Evolutionary conservation across 2,888 invertebrate genomes (phyloP).

Genomic region (Alsophila aescularia): DNA sequence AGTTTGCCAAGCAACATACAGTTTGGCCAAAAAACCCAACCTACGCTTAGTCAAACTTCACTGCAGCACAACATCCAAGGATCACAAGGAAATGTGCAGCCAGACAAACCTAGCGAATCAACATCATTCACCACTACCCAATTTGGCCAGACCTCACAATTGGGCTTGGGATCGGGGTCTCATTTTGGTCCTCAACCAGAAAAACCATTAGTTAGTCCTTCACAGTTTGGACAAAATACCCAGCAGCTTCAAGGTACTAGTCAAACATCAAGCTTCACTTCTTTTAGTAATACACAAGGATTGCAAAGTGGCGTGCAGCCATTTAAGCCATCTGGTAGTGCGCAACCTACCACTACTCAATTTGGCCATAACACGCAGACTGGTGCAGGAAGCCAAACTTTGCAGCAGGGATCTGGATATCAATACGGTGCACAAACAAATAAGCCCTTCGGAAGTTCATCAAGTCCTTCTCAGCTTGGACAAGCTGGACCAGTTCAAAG

Average conservation of each 20-base stretch:
- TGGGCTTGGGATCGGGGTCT: slow-evolving; percentile 1
- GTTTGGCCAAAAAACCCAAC: slow-evolving; percentile 34
- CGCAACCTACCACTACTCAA: slow-evolving; percentile 3
- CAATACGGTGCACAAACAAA: slow-evolving; percentile 1
- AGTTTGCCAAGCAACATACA: slow-evolving; percentile 24
- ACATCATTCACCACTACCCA: slow-evolving; percentile 12
- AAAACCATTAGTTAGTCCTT: slow-evolving; percentile 31
- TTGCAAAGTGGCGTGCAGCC: slow-evolving; percentile 9
- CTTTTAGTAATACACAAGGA: slow-evolving; percentile 12
- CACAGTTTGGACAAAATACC: slow-evolving; percentile 29
- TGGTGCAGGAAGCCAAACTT: neutral
- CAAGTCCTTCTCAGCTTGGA: slow-evolving; percentile 3
- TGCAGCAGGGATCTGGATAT: neutral
- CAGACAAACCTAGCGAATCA: slow-evolving; percentile 14
- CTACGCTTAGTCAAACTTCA: neutral
- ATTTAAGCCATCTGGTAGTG: slow-evolving; percentile 13
- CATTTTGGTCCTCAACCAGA: slow-evolving; percentile 33
- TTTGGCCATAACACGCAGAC: slow-evolving; percentile 23
- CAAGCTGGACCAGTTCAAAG: slow-evolving; percentile 5
- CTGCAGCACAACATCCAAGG: slow-evolving; percentile 34
- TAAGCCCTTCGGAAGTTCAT: slow-evolving; percentile 2
- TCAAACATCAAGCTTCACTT: slow-evolving; percentile 1
- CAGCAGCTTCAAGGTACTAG: slow-evolving; percentile 1
- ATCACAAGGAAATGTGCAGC: slow-evolving; percentile 10
- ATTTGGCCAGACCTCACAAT: slow-evolving; percentile 20